These are phyloP conservation scores for Elanoides forficatus DNA, from an alignment of 2,113 vertebrate species.

Conservation along the genomic window DNA sequence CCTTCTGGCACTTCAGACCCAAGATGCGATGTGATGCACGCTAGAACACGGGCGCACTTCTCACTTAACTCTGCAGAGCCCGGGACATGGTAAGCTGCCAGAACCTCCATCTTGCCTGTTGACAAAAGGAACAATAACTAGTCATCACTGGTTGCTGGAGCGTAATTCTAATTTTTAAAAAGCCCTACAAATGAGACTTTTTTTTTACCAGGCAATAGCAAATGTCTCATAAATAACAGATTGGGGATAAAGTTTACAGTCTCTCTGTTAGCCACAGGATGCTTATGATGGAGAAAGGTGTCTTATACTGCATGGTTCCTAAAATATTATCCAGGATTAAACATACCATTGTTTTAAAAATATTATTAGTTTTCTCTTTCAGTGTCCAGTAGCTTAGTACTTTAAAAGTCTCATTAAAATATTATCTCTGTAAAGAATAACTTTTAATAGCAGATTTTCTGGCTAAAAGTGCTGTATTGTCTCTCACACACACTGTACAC, in stretches of 20 bases:
- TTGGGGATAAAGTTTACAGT: neutral
- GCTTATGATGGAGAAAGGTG: neutral
- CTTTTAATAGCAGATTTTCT: neutral
- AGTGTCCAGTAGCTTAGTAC: neutral
- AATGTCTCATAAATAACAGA: neutral
- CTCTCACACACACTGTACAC: neutral
- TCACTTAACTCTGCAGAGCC: conserved; percentile 76
- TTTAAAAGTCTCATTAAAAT: neutral
- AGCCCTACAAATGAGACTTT: conserved; percentile 23
- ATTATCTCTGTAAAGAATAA: neutral
- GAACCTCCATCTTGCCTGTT: conserved; percentile 80
- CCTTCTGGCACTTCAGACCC: conserved; percentile 74
- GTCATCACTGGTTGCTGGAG: conserved; percentile 72
- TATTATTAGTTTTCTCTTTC: neutral
- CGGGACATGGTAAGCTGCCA: conserved; percentile 73
- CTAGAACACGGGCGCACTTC: conserved; percentile 70
- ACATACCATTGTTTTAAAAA: neutral
- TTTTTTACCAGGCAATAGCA: conserved; percentile 18
- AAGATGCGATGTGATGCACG: conserved; percentile 64
- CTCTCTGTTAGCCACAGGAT: neutral
- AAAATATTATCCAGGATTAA: neutral
- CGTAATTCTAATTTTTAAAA: conserved; percentile 30
- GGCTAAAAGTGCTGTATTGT: neutral
- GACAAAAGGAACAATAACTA: conserved; percentile 83
- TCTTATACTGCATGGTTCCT: neutral